Conservation (phyloP, 2,888 invertebrate species). For the Metalampra italica region DNA sequence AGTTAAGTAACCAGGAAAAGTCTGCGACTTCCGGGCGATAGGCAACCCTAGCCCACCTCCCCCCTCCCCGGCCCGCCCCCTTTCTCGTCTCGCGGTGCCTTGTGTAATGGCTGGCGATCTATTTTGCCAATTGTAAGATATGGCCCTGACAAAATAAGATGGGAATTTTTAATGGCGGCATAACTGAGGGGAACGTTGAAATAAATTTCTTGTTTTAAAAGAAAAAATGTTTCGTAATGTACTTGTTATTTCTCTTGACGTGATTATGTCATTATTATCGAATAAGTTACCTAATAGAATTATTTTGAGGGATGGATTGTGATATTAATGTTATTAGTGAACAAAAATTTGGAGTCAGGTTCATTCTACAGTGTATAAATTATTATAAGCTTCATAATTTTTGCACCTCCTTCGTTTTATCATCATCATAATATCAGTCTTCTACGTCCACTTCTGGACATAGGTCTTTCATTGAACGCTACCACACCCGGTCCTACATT, state of each 20-base stretch:
- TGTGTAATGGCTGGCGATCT: slow-evolving; percentile 42
- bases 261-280: not conserved
- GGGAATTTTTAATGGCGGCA: slow-evolving; percentile 48
- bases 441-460: too few relatives aligned
- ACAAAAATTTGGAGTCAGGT: too few relatives aligned
- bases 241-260: slow-evolving; percentile 15
- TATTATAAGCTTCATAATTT: too few relatives aligned
- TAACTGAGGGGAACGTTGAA: slow-evolving; percentile 37
- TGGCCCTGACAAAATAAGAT: slow-evolving; percentile 48
- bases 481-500: too few relatives aligned
- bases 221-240: slow-evolving; percentile 30
- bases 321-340: not conserved
- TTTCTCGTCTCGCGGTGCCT: not conserved
- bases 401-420: too few relatives aligned
- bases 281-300: not conserved
- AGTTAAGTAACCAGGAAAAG: not conserved
- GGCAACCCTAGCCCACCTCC: not conserved
- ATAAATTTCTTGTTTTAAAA: slow-evolving; percentile 33
- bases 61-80: slow-evolving; percentile 10
- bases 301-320: not conserved
- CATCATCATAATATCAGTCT: too few relatives aligned
- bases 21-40: not conserved
- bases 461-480: too few relatives aligned
- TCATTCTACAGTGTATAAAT: not conserved
- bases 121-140: slow-evolving; percentile 50